A percentile compares a stretch with the other conserved stretches of the same genome.
Conservation (phyloP, 2,113 vertebrate species). For the Shinisaurus crocodilurus region DNA sequence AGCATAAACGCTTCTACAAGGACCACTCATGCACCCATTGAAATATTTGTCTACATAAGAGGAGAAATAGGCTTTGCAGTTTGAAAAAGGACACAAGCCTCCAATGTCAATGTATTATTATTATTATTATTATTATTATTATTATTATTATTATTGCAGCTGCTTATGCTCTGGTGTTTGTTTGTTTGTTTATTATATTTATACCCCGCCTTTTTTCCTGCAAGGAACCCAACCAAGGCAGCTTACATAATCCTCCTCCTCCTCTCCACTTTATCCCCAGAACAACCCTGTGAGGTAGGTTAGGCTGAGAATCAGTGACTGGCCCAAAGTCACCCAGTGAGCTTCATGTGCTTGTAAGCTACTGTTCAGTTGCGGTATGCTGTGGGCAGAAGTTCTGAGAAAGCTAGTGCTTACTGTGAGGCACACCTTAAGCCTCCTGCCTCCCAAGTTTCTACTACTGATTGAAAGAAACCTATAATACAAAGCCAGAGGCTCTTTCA, state of each 20-base stretch:
- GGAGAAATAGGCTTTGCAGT: neutral
- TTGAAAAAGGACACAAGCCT: neutral
- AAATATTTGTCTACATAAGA: neutral
- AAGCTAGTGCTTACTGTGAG: neutral
- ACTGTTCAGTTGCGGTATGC: slow-evolving; percentile 7
- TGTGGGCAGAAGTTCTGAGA: slow-evolving; percentile 16
- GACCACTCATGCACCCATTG: neutral
- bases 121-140: neutral
- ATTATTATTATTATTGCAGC: neutral
- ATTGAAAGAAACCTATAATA: slow-evolving; percentile 7
- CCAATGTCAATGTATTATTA: neutral
- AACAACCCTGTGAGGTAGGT: too few relatives aligned
- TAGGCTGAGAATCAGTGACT: too few relatives aligned
- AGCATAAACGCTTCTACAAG: neutral
- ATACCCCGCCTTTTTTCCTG: too few relatives aligned
- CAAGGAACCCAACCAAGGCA: too few relatives aligned
- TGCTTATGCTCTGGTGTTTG: neutral
- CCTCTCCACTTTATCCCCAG: too few relatives aligned
- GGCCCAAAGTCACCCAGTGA: too few relatives aligned
- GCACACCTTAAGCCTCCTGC: neutral
- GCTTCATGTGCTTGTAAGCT: neutral
- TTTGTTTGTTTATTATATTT: too few relatives aligned
- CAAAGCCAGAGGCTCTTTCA: neutral
- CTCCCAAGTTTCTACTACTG: neutral
- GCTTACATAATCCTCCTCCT: too few relatives aligned